A percentile compares a stretch with the other conserved stretches of the same genome.
Evolutionary conservation across 2,113 vertebrate species (phyloP).

Genomic region (Pseudorectes ferrugineus): DNA sequence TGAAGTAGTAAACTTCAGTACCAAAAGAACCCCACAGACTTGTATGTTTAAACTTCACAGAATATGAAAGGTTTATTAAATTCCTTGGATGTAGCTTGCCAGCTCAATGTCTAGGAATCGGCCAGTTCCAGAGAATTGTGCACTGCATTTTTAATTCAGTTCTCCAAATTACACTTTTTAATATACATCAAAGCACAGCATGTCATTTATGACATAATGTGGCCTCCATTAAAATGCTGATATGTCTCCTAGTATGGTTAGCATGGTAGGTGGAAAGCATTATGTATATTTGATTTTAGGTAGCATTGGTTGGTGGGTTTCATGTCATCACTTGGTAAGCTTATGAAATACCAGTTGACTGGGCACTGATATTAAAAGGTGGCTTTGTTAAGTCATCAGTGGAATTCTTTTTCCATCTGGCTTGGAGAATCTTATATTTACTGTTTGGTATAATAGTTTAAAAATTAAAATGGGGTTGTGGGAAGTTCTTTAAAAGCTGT

Average conservation of each 20-base stretch:
- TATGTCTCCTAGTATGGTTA: background rate
- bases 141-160: background rate
- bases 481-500: background rate
- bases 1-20: background rate
- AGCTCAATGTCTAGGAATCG: background rate
- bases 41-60: background rate
- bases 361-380: background rate
- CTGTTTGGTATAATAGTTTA: background rate
- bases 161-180: background rate
- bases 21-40: background rate
- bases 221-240: background rate
- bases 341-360: background rate
- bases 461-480: background rate
- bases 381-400: background rate
- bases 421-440: background rate
- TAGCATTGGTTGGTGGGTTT: background rate
- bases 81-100: background rate
- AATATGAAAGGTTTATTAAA: background rate
- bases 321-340: background rate
- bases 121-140: background rate
- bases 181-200: background rate
- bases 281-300: background rate
- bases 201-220: background rate
- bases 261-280: background rate
- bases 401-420: background rate